Evolutionary conservation across 1,140 invertebrate genomes (phyloP), one percentile per base, ranked within the genome.

Genomic region (Acyrthosiphon pisum): DNA sequence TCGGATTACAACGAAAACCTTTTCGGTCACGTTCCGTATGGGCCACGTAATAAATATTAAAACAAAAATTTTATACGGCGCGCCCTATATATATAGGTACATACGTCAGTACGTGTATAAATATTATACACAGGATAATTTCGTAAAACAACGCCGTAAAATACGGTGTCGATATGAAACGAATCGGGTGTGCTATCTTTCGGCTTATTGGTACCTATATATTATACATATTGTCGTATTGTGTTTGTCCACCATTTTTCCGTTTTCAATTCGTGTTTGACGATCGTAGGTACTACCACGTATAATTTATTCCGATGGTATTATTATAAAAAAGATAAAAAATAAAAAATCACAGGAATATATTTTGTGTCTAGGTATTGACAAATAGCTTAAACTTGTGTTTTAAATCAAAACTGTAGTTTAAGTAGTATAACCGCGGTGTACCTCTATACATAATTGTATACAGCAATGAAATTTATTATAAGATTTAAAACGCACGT

Each of bases 1-100:
- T 84, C 91, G 91, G 91, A 84, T 93, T 93, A 93, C 91, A 86
- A 93, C 91, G 91, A 93, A 93, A 93, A 86, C 76, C 91, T 86
- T 93, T 93, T 84, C 48, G 76, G 91, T 93, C 91, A 93, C 91
- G 81, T 93, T 84, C 50, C 81, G 91, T 44, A 30, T 26, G 91
- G 37, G 30, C 35, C 35, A 3, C 23, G 76, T 92, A 93, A 93
- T 93, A 83, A 93, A 93, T 93, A 86, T 93, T 53, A 93, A 93
- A 93, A 93, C 91, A 93, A 93, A 86, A 93, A 93, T 93, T 41
- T 41, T 93, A 93, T 44, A 83, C 76, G 76, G 68, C 8, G 76
- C 11, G 53, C 60, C 56, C 14, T n/a, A 53, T 22, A 0, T 23
- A 53, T 53, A 76, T 76, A 76, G 60, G 60, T 76, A 76, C 4